phyloP scores from a whole-genome alignment of 1,140 invertebrate species.

The Eriocheir sinensis region DNA sequence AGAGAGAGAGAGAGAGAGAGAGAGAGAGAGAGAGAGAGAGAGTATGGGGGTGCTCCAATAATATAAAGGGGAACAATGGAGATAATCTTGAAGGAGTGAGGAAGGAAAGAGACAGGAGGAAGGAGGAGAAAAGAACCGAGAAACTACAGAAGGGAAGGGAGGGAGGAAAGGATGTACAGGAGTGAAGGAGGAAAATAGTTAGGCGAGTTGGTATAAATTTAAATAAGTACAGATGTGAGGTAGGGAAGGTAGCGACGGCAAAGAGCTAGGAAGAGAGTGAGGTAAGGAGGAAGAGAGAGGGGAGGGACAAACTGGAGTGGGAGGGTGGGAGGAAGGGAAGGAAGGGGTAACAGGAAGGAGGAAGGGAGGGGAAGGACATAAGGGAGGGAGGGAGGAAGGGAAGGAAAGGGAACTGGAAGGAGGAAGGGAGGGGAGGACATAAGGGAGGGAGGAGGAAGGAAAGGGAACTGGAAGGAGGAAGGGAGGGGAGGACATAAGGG shows the following conservation, averaged over 20 bases:
- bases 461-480: not conserved
- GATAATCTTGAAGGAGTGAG: not conserved
- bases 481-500: not conserved
- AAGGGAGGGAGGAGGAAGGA: not conserved
- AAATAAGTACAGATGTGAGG: too few species aligned
- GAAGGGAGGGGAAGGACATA: not conserved
- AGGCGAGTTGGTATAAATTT: too few species aligned
- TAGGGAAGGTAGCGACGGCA: too few species aligned
- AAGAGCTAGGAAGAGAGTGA: too few species aligned
- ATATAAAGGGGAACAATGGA: too few species aligned
- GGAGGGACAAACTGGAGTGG: too few species aligned
- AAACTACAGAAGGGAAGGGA: too few species aligned
- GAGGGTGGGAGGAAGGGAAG: not conserved
- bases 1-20: not conserved
- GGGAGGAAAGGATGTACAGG: too few species aligned
- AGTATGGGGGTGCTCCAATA: not conserved
- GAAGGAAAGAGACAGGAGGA: not conserved
- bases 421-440: not conserved
- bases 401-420: not conserved
- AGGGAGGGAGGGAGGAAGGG: not conserved
- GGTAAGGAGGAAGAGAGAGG: too few species aligned
- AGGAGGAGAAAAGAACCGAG: not conserved
- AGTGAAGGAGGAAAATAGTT: too few species aligned
- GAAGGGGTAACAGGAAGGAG: not conserved
- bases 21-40: not conserved